Evolutionary conservation across 2,797 vertebrate genomes (phyloP), one percentile per base, ranked within the genome.

Genomic region (Muscicapa striata): DNA sequence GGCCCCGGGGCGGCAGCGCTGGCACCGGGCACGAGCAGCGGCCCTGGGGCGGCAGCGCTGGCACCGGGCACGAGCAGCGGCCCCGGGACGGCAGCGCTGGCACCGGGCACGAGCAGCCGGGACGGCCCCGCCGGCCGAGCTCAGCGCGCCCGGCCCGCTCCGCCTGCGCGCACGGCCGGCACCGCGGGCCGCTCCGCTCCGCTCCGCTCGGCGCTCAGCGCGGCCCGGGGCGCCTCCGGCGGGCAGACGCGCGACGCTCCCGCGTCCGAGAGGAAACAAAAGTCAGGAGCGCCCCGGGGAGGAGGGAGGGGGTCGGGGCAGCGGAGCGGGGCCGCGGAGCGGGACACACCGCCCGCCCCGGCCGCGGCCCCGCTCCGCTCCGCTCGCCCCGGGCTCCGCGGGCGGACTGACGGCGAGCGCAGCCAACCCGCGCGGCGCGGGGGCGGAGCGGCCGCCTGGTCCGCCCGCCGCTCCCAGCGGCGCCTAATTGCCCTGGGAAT

Each of bases 401-500:
- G 11, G 43, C 30, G 18, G 82, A 76, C 40, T 76, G 82, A 76
- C 63, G 62, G 54, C n/a, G 2, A 3, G 40, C 1, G 40, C 83
- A 76, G 83, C 83, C 72, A 85, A 85, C 72, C 72, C 46, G 73
- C 16, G 63, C 83, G 24, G 55, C 9, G 63, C 83, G 73, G 83
- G 94, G 96, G 90, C 93, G 96, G 94, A 93, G 95, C 95, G 72
- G 84, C 68, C 6, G 41, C 79, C 72, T 10, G 78, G 96, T 62
- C 73, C 83, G 49, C 95, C 95, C 70, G 93, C 91, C 80, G 92
- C 95, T 96, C 91, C 97, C 94, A 95, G 95, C 97, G 97, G 97
- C 96, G 90, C 69, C 87, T 94, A 94, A 95, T 95, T 95, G 97
- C 96, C 96, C 96, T 94, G 96, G 95, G 96, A 97, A 96, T 97